Percentiles rank a stretch among this genome's conserved stretches.
phyloP scores from a whole-genome alignment of 2,888 invertebrate genomes.

The Temnothorax rugatulus region DNA sequence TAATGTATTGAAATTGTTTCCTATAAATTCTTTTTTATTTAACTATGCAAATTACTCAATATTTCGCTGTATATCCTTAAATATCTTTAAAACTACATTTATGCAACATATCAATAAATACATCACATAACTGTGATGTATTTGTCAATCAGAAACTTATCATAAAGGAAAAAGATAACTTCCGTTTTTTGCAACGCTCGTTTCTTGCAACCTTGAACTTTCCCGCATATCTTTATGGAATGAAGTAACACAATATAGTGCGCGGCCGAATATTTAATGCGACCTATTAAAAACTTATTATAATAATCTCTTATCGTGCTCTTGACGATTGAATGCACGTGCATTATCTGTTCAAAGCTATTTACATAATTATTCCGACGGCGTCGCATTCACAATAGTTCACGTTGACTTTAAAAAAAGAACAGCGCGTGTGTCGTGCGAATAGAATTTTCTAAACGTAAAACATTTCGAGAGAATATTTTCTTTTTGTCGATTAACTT shows the following conservation, averaged over 20 bases:
- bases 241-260: background rate
- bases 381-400: background rate
- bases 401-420: background rate
- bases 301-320: background rate
- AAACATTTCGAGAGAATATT: background rate
- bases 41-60: background rate
- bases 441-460: background rate
- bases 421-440: background rate
- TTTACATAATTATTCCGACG: constrained; percentile 27
- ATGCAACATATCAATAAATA: no score
- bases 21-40: background rate
- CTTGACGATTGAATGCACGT: background rate
- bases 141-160: background rate
- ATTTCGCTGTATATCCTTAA: background rate
- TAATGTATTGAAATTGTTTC: background rate
- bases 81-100: background rate
- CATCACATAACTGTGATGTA: background rate
- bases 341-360: background rate
- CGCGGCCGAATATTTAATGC: background rate
- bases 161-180: background rate
- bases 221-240: background rate
- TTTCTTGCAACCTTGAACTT: background rate
- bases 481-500: background rate
- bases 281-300: background rate
- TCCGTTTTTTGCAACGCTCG: background rate